Evolutionary conservation across 2,797 vertebrate genomes (phyloP).

Genomic region (Hyperoplus lanceolatus): DNA sequence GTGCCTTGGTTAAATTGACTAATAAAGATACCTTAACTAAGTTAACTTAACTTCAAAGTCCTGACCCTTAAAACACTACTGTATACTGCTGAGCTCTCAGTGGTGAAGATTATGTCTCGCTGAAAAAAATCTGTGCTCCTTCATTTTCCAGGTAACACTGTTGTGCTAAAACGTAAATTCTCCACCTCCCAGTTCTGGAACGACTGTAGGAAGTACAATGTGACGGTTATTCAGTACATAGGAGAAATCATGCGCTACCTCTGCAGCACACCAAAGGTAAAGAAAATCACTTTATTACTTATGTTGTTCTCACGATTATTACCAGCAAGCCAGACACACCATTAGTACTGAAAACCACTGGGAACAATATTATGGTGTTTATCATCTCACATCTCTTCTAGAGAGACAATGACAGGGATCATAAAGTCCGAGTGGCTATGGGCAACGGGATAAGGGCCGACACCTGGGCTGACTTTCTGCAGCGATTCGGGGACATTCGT

Average conservation of each 20-base stretch:
- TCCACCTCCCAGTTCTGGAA: slow-evolving; percentile 92
- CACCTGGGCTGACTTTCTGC: slow-evolving; percentile 89
- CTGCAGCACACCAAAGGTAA: slow-evolving; percentile 89
- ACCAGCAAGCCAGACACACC: not conserved
- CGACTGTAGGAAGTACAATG: slow-evolving; percentile 91
- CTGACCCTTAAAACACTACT: not conserved
- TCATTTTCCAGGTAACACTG: slow-evolving; percentile 84
- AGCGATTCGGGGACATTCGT: slow-evolving; percentile 87
- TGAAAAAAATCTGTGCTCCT: slow-evolving; percentile 21
- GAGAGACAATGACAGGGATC: slow-evolving; percentile 87
- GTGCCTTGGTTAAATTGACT: too few relatives aligned
- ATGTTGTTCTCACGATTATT: not conserved
- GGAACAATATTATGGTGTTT: not conserved
- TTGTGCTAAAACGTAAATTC: slow-evolving; percentile 89
- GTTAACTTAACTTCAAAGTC: slow-evolving; percentile 34
- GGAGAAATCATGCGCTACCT: slow-evolving; percentile 93
- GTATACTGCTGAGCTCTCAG: not conserved
- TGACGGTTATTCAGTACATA: slow-evolving; percentile 92
- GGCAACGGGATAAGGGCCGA: slow-evolving; percentile 90
- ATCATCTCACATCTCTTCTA: slow-evolving; percentile 46
- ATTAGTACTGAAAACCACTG: not conserved
- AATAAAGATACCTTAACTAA: too few relatives aligned
- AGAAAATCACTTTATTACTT: not conserved
- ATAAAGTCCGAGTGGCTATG: slow-evolving; percentile 87
- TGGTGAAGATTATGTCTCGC: not conserved